phyloP scores from a whole-genome alignment of 2,113 vertebrate species.

The Hippocampus zosterae region DNA sequence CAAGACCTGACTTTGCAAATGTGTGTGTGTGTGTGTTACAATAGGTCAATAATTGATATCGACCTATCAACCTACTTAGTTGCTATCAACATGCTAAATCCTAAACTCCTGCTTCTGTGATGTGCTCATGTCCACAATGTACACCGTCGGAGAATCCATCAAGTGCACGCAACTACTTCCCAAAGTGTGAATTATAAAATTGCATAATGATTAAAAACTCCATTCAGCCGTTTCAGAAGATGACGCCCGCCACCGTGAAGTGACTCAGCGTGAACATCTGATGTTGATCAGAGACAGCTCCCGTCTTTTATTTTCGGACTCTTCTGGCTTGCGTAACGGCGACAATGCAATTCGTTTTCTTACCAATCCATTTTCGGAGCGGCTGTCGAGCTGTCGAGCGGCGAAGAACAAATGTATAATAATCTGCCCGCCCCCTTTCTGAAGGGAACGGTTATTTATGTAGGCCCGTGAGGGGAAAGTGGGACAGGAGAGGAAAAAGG shows the following conservation, averaged over 20 bases:
- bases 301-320: slow-evolving; percentile 5
- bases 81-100: too few relatives aligned
- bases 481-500: neutral
- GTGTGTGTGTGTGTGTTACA: too few relatives aligned
- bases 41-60: too few relatives aligned
- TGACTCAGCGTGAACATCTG: slow-evolving; percentile 2
- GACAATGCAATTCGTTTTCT: neutral
- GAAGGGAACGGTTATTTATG: neutral
- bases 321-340: neutral
- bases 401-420: neutral
- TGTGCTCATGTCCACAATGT: neutral
- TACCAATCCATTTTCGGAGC: neutral
- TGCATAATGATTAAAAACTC: neutral
- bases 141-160: neutral
- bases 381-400: neutral
- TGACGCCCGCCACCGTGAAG: neutral
- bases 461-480: neutral
- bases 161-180: neutral
- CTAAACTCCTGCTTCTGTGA: too few relatives aligned
- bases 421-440: slow-evolving; percentile 2
- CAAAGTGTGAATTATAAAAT: neutral
- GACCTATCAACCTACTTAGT: too few relatives aligned
- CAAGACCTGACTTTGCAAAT: too few relatives aligned
- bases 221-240: neutral
- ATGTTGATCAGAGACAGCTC: neutral